Percentiles rank a stretch among this genome's conserved stretches.
Evolutionary conservation across 1,140 invertebrate species (phyloP).

Genomic region (Drosophila dunni): DNA sequence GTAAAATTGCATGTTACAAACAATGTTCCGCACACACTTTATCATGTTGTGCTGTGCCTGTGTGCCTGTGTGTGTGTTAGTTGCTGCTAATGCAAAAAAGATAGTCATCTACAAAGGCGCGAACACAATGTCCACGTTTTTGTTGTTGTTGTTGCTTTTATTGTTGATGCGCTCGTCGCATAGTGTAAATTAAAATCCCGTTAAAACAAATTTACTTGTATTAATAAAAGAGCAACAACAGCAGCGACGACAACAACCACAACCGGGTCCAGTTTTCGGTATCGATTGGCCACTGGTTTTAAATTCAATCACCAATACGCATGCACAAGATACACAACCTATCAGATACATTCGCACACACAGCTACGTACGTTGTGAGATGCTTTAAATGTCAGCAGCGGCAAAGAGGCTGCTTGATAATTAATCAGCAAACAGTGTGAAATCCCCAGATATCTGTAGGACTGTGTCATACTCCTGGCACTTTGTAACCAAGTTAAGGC

Average conservation of each 20-base stretch:
- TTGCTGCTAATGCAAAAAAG: slow-evolving; percentile 39
- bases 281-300: slow-evolving; percentile 25
- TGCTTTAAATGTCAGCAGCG: background rate
- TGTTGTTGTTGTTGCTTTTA: too few species aligned
- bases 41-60: slow-evolving; percentile 29
- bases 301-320: background rate
- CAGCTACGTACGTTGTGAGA: background rate
- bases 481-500: slow-evolving; percentile 42
- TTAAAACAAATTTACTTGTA: slow-evolving; percentile 42
- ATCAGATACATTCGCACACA: slow-evolving; percentile 1
- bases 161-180: slow-evolving; percentile 35
- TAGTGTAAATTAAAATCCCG: slow-evolving; percentile 45
- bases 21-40: slow-evolving; percentile 52
- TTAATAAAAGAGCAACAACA: slow-evolving; percentile 13
- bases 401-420: slow-evolving; percentile 5
- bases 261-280: slow-evolving; percentile 17
- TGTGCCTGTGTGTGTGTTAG: slow-evolving; percentile 18
- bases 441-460: slow-evolving; percentile 13
- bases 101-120: slow-evolving; percentile 71
- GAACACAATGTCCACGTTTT: slow-evolving; percentile 45
- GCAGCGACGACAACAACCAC: background rate
- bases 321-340: slow-evolving; percentile 6
- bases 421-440: slow-evolving; percentile 58
- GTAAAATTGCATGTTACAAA: slow-evolving; percentile 71
- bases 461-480: slow-evolving; percentile 23